These are phyloP conservation scores for Sphinx pinastri DNA, from an alignment of 2,888 invertebrate species.

Conservation along the genomic window DNA sequence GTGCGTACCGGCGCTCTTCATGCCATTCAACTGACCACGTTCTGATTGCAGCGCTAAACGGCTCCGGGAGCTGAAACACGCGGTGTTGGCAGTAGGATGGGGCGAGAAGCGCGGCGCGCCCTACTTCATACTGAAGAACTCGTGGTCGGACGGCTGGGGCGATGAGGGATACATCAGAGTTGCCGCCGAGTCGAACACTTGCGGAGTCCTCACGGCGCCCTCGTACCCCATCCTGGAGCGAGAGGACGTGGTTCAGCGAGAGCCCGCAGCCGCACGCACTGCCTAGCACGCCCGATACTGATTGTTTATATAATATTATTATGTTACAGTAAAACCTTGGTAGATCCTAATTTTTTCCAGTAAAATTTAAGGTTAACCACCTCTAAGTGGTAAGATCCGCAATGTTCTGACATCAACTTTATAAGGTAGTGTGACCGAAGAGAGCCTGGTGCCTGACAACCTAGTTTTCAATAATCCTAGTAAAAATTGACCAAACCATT, in stretches of 20 bases:
- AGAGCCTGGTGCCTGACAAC: too few species aligned
- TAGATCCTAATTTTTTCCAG: too few species aligned
- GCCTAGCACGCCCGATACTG: too few species aligned
- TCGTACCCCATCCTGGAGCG: conserved; percentile 60
- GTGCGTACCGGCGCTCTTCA: neutral
- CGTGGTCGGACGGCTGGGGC: conserved; percentile 66
- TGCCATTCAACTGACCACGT: neutral
- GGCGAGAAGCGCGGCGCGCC: conserved; percentile 54
- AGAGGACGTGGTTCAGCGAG: conserved; percentile 49
- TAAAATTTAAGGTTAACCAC: too few species aligned
- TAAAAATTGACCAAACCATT: too few species aligned
- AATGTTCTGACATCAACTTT: too few species aligned
- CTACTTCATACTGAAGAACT: conserved; percentile 73
- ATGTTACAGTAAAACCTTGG: too few species aligned
- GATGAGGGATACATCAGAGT: conserved; percentile 64
- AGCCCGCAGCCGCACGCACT: conserved; percentile 24
- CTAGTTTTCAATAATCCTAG: too few species aligned
- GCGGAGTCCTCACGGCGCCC: conserved; percentile 64
- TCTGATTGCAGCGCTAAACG: conserved; percentile 49
- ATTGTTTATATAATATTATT: too few species aligned
- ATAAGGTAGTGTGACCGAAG: too few species aligned
- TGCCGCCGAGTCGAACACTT: conserved; percentile 65
- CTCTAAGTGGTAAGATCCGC: too few species aligned
- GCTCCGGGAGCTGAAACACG: conserved; percentile 54
- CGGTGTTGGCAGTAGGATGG: conserved; percentile 74